Conservation (phyloP, 2,888 invertebrate genomes). For the Cheilosia pagana region DNA sequence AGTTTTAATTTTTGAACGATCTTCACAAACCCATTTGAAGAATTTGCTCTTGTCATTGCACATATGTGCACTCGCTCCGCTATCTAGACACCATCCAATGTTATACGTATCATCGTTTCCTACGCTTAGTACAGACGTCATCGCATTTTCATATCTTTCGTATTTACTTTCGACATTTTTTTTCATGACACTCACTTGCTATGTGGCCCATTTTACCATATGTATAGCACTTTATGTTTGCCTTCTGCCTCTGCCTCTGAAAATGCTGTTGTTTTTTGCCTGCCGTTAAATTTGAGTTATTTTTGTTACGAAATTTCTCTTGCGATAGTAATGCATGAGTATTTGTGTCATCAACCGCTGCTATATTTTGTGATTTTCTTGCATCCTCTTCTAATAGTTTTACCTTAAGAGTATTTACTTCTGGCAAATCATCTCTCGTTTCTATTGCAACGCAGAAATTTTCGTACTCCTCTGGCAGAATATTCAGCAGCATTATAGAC, state of each 20-base stretch:
- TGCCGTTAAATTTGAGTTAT: background rate
- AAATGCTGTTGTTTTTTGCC: conserved; percentile 3
- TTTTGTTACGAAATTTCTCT: background rate
- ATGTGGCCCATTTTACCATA: conserved; percentile 34
- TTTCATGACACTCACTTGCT: conserved; percentile 25
- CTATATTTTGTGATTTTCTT: conserved; percentile 5
- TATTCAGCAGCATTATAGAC: conserved; percentile 10
- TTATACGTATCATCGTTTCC: background rate
- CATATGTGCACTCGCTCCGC: conserved; percentile 36
- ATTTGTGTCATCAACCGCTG: background rate
- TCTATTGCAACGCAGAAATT: conserved; percentile 51
- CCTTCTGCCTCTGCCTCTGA: background rate
- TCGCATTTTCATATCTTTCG: conserved; percentile 2
- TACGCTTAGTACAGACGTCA: background rate
- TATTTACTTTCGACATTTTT: background rate
- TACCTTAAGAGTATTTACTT: conserved; percentile 8
- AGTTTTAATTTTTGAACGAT: conserved; percentile 19
- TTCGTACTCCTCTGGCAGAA: conserved; percentile 2
- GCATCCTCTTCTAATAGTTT: conserved; percentile 41
- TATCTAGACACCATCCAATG: conserved; percentile 29
- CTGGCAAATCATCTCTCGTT: conserved; percentile 27
- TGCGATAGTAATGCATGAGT: conserved; percentile 25
- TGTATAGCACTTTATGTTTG: conserved; percentile 25
- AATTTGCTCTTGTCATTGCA: conserved; percentile 41
- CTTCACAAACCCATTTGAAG: background rate